Conservation (phyloP, 2,888 invertebrate species). For the Steromphala cineraria region DNA sequence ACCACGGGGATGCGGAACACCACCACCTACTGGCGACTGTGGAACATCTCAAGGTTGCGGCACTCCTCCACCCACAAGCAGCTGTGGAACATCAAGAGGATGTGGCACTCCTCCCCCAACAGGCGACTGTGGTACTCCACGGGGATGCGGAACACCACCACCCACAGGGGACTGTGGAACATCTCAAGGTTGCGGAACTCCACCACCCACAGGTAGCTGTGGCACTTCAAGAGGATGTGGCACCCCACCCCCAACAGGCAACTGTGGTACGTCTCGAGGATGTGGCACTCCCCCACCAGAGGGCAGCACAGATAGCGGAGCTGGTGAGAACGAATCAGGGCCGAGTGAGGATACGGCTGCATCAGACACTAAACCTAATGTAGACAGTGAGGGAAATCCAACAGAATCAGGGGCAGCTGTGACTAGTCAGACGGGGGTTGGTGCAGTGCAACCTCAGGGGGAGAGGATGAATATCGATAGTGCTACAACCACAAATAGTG, state of each 20-base stretch:
- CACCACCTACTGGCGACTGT: slow-evolving; percentile 26
- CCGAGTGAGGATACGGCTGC: neutral
- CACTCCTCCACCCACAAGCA: slow-evolving; percentile 16
- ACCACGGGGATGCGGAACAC: slow-evolving; percentile 12
- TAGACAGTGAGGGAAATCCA: neutral
- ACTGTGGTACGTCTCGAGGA: neutral
- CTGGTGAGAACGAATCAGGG: neutral
- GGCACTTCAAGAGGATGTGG: neutral
- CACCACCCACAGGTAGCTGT: neutral
- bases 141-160: slow-evolving; percentile 9
- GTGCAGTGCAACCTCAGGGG: neutral
- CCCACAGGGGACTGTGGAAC: slow-evolving; percentile 19
- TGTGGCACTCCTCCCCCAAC: slow-evolving; percentile 31
- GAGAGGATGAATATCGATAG: slow-evolving; percentile 8
- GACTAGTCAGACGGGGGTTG: neutral
- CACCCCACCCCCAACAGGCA: neutral
- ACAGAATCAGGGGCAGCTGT: neutral
- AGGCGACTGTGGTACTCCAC: slow-evolving; percentile 29
- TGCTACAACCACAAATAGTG: slow-evolving; percentile 18
- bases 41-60: slow-evolving; percentile 35
- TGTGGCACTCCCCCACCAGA: slow-evolving; percentile 18
- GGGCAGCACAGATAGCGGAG: neutral
- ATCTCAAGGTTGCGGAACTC: slow-evolving; percentile 12
- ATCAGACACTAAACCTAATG: neutral
- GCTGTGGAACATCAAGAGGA: slow-evolving; percentile 39